Percentiles rank a stretch among this genome's conserved stretches.
Evolutionary conservation across 2,113 vertebrate species (phyloP).

Genomic region (Struthidea cinerea): DNA sequence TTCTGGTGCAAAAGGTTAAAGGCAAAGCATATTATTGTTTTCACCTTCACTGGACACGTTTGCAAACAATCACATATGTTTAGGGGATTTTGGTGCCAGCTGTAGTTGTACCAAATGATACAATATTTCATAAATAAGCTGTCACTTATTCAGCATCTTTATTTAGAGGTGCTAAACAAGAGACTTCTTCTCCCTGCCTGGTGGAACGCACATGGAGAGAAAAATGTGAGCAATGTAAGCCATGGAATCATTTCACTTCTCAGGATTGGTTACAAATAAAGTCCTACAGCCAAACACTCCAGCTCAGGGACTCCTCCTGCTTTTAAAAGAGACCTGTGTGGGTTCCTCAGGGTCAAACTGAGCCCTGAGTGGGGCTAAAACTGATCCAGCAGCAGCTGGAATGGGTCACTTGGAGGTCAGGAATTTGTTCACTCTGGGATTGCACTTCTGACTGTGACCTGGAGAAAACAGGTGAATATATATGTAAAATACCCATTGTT

Average conservation of each 20-base stretch:
- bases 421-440: not conserved
- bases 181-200: constrained; percentile 6
- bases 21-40: constrained; percentile 25
- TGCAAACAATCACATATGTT: constrained; percentile 59
- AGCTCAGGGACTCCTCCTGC: not conserved
- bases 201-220: not conserved
- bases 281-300: not conserved
- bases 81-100: constrained; percentile 43
- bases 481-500: not conserved
- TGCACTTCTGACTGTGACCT: not conserved
- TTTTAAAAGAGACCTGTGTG: not conserved
- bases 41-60: constrained; percentile 43
- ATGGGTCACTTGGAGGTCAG: not conserved
- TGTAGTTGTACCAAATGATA: constrained; percentile 37
- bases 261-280: not conserved
- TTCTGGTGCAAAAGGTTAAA: constrained; percentile 32
- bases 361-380: not conserved
- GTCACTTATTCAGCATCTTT: constrained; percentile 56
- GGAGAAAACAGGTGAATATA: not conserved
- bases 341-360: not conserved
- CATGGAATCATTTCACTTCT: not conserved
- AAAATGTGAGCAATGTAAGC: not conserved
- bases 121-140: constrained; percentile 54
- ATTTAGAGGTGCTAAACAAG: constrained; percentile 55
- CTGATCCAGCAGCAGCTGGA: not conserved